Percentiles rank a stretch among this genome's conserved stretches.
These are phyloP conservation scores for Epizoanthus illoricatus DNA, from an alignment of 92 coral and sea anemone species.

Conservation along the genomic window DNA sequence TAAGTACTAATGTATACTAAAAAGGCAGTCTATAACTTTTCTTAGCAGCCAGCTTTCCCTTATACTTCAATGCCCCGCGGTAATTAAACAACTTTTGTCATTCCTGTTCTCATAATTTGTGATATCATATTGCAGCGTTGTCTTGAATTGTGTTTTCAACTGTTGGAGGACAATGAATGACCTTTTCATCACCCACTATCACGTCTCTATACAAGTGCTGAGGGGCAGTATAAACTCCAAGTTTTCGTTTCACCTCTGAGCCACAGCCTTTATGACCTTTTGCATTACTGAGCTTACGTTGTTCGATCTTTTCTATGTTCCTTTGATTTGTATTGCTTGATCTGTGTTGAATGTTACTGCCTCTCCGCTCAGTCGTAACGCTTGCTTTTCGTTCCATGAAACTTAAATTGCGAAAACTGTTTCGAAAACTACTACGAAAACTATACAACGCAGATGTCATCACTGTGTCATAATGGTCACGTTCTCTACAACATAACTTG, in stretches of 20 bases:
- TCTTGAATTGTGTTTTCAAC: neutral
- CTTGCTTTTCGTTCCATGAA: neutral
- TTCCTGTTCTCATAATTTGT: too few species aligned
- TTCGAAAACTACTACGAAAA: neutral
- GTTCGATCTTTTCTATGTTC: neutral
- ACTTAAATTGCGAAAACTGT: neutral
- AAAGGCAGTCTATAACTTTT: too few species aligned
- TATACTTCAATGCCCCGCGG: too few species aligned
- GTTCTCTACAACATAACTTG: neutral
- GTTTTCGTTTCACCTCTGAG: neutral
- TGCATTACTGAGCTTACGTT: neutral
- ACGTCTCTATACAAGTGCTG: neutral
- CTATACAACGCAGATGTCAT: too few species aligned
- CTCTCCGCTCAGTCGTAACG: too few species aligned
- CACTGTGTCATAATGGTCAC: neutral
- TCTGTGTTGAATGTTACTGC: neutral
- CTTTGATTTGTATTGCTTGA: neutral
- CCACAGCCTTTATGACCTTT: neutral
- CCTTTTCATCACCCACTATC: neutral
- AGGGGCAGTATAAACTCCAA: neutral
- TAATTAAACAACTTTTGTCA: too few species aligned
- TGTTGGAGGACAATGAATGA: neutral
- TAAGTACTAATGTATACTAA: too few species aligned
- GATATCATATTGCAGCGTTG: neutral
- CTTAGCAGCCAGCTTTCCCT: too few species aligned